These are phyloP conservation scores for Cyclura pinguis DNA, from an alignment of 2,797 vertebrate species.

Conservation along the genomic window DNA sequence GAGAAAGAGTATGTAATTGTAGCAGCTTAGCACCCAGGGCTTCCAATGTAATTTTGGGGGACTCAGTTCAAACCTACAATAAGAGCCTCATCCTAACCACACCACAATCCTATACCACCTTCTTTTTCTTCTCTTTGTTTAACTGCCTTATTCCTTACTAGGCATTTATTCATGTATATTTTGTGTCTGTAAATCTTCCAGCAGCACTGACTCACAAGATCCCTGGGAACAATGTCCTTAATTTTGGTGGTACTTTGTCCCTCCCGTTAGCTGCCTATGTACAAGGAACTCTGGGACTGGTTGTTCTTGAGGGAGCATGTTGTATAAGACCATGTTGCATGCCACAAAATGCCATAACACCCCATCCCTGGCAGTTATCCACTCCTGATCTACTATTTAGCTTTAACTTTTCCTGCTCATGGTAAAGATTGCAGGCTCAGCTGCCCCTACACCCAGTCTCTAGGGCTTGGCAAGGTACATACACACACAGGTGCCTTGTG, in stretches of 20 bases:
- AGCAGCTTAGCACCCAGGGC: background rate
- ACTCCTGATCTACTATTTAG: background rate
- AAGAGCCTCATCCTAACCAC: background rate
- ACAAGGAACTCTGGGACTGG: background rate
- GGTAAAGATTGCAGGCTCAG: background rate
- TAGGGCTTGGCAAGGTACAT: background rate
- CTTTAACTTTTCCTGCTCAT: background rate
- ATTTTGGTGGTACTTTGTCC: background rate
- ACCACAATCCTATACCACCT: background rate
- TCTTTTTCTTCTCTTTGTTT: background rate
- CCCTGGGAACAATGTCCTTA: background rate
- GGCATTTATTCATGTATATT: background rate
- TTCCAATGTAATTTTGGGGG: too few relatives aligned
- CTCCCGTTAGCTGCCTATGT: background rate
- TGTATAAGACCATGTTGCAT: too few relatives aligned
- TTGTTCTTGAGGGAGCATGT: background rate
- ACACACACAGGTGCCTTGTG: background rate
- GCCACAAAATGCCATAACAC: too few relatives aligned
- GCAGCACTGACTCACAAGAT: background rate
- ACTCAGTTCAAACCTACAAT: background rate
- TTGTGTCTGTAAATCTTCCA: background rate
- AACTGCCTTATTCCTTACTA: background rate
- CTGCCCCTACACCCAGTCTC: background rate
- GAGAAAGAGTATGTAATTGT: too few relatives aligned
- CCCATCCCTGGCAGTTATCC: too few relatives aligned